Conservation (phyloP, 2,888 invertebrate genomes). For the Orthonychiurus folsomi region DNA sequence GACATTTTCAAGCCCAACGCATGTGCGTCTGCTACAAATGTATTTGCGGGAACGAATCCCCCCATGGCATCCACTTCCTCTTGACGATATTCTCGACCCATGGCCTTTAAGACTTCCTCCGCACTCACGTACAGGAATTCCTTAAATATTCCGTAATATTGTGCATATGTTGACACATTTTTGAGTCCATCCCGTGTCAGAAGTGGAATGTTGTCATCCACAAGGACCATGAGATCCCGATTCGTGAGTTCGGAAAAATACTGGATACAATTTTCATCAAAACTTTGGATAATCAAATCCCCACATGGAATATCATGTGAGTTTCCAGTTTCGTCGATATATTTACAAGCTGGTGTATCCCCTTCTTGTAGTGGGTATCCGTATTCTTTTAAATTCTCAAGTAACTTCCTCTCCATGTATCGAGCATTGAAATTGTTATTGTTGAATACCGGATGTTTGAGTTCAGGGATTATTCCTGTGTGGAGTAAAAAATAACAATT, state of each 20-base stretch:
- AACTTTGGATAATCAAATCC: constrained; percentile 23
- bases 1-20: constrained; percentile 24
- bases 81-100: background rate
- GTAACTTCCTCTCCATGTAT: constrained; percentile 24
- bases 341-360: background rate
- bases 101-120: background rate
- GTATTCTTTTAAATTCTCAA: constrained; percentile 10
- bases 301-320: constrained; percentile 19
- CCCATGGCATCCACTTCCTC: constrained; percentile 22
- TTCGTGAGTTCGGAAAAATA: constrained; percentile 18
- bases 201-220: constrained; percentile 17
- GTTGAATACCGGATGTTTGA: constrained; percentile 26
- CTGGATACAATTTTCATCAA: constrained; percentile 18
- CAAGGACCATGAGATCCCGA: constrained; percentile 20
- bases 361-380: constrained; percentile 22
- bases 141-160: constrained; percentile 25
- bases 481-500: constrained; percentile 8
- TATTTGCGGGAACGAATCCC: constrained; percentile 26
- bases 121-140: constrained; percentile 16
- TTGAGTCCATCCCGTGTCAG: constrained; percentile 22
- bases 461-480: constrained; percentile 29
- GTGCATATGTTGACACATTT: constrained; percentile 19
- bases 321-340: background rate
- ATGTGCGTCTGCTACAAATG: constrained; percentile 17
- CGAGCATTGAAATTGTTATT: constrained; percentile 10